Percentiles rank a stretch among this genome's conserved stretches.
phyloP scores from a whole-genome alignment of 2,113 vertebrate genomes.

The Morone chrysops region DNA sequence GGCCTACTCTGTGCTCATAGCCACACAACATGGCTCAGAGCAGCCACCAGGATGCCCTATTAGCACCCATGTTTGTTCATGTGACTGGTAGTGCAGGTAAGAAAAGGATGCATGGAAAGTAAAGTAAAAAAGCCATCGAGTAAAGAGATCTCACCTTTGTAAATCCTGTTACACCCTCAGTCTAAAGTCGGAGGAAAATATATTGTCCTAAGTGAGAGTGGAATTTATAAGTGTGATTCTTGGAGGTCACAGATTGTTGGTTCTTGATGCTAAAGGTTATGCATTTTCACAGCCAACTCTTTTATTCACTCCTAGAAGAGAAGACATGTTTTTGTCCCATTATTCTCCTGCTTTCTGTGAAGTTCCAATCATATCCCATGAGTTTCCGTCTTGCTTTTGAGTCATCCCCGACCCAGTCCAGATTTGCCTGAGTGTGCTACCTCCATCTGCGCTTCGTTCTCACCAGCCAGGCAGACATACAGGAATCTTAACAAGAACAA shows the following conservation, averaged over 20 bases:
- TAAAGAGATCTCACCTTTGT: background rate
- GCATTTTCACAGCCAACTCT: background rate
- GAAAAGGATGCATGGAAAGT: background rate
- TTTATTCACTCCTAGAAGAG: background rate
- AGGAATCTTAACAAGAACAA: constrained; percentile 13
- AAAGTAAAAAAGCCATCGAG: background rate
- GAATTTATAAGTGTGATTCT: background rate
- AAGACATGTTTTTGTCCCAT: background rate
- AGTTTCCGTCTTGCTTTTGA: constrained; percentile 30
- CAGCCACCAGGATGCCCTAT: background rate
- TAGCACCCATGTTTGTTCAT: background rate
- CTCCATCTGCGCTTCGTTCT: constrained; percentile 6
- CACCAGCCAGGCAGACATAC: constrained; percentile 17
- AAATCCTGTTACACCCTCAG: background rate
- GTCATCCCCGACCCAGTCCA: background rate
- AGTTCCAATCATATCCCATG: background rate
- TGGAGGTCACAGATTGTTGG: background rate
- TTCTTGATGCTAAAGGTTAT: background rate
- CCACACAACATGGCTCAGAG: background rate
- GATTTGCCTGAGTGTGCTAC: constrained; percentile 1
- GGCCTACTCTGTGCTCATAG: background rate
- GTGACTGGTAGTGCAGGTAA: background rate
- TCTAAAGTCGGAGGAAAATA: background rate
- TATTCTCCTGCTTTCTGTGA: background rate
- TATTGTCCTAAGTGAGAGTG: background rate